Percentiles rank a stretch among this genome's conserved stretches.
Conservation (phyloP, 2,113 vertebrate species). For the Verasper variegatus region DNA sequence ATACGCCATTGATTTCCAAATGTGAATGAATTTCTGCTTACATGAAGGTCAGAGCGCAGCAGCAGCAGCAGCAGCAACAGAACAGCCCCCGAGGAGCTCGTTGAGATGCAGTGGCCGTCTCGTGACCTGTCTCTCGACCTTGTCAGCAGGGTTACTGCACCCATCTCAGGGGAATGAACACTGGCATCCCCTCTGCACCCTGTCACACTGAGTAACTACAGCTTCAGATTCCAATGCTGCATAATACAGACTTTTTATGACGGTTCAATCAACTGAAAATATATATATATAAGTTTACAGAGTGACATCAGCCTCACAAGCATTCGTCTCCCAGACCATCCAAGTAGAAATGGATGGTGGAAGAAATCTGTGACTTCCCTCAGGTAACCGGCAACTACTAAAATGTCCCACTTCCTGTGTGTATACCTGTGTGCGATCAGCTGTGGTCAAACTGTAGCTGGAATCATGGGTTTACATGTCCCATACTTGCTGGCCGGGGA, state of each 20-base stretch:
- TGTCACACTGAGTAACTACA: neutral
- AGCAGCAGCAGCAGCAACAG: neutral
- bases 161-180: neutral
- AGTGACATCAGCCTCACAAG: too few relatives aligned
- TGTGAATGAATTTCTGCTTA: neutral
- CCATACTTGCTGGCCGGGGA: neutral
- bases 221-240: neutral
- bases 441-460: neutral
- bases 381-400: too few relatives aligned
- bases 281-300: neutral
- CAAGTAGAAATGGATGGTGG: too few relatives aligned
- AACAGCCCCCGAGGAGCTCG: neutral
- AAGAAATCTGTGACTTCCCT: too few relatives aligned
- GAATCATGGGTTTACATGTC: neutral
- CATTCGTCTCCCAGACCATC: too few relatives aligned
- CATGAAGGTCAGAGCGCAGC: constrained; percentile 10
- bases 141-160: neutral
- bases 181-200: neutral
- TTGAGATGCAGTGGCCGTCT: neutral
- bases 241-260: neutral
- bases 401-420: neutral
- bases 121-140: neutral
- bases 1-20: neutral
- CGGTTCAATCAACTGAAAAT: neutral
- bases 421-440: neutral